A percentile compares a stretch with the other conserved stretches of the same genome.
phyloP scores from a whole-genome alignment of 2,888 invertebrate genomes.

The Hermaeophaga mercurialis region DNA sequence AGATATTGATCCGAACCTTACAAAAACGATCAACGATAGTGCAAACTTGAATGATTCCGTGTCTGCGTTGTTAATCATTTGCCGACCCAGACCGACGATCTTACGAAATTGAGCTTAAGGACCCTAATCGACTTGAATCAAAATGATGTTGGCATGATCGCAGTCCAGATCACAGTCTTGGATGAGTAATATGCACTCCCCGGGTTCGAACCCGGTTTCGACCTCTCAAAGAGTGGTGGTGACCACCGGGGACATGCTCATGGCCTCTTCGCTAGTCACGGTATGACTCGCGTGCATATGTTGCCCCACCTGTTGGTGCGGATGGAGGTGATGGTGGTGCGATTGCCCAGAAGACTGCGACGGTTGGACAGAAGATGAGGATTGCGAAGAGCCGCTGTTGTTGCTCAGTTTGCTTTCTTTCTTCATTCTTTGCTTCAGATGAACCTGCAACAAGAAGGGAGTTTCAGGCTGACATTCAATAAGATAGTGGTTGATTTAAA shows the following conservation, averaged over 20 bases:
- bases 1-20: too few relatives aligned
- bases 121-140: conserved; percentile 54
- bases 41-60: background rate
- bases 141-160: conserved; percentile 56
- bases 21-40: too few relatives aligned
- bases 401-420: conserved; percentile 73
- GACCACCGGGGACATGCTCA: conserved; percentile 54
- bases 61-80: too few relatives aligned
- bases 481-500: too few relatives aligned
- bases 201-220: conserved; percentile 61
- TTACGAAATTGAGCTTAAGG: conserved; percentile 12
- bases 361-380: conserved; percentile 38
- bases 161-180: conserved; percentile 56
- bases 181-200: conserved; percentile 58
- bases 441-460: conserved; percentile 60
- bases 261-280: conserved; percentile 54
- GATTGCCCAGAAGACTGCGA: conserved; percentile 28
- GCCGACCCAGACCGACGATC: background rate
- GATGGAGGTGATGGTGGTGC: conserved; percentile 46
- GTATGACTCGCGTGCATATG: conserved; percentile 51
- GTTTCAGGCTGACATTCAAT: too few relatives aligned
- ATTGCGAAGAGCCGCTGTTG: conserved; percentile 56
- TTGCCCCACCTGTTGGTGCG: conserved; percentile 50
- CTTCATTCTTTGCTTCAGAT: conserved; percentile 92
- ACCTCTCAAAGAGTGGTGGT: conserved; percentile 63